Base-by-base conservation (phyloP, 1,140 invertebrate genomes). In the Drosophila yakuba region DNA sequence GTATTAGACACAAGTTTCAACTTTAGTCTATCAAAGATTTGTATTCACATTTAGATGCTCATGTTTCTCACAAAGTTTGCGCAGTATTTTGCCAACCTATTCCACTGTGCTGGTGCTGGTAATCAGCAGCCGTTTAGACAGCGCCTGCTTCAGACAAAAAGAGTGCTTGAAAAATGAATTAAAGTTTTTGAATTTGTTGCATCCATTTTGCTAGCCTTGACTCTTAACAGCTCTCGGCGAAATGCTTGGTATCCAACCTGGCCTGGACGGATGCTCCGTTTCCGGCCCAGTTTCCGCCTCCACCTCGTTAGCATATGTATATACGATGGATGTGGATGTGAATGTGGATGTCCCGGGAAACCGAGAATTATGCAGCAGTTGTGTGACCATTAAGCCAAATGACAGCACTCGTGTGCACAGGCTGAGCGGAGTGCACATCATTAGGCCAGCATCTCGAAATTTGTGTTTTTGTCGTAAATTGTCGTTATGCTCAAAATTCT, bases 331-430 rank as follows among this genome's bases (percentile, higher is more conserved):
- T 20, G 20, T 20, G 20, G 20, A 20, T 1, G 20, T 12, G 32
- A n/a, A 14, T 20, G 38, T n/a, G 38, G 4, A 14, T 14, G n/a
- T 32, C 7, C 5, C 20, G 38, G 14, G n/a, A 23, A 23, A 38
- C 32, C 41, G 5, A 35, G 48, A 69, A 68, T 69, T 71, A 57
- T 71, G 68, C 57, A 36, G 43, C 66, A 58, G 51, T 71, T 58
- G 52, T 72, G 68, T 71, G 68, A 50, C 64, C 81, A 84, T 84
- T 84, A 84, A 85, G 75, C 76, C 59, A 48, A 80, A 78, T 77
- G 61, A 57, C 62, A 73, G 32, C 55, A 51, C 20, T 25, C 36
- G 17, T 56, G 63, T 43, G 43, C 44, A n/a, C 38, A 52, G 25
- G 15, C 51, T 57, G 59, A 17, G 56, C 35, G 41, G 39, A 78